Conservation (phyloP, 2,797 vertebrate genomes). For the Anableps anableps region DNA sequence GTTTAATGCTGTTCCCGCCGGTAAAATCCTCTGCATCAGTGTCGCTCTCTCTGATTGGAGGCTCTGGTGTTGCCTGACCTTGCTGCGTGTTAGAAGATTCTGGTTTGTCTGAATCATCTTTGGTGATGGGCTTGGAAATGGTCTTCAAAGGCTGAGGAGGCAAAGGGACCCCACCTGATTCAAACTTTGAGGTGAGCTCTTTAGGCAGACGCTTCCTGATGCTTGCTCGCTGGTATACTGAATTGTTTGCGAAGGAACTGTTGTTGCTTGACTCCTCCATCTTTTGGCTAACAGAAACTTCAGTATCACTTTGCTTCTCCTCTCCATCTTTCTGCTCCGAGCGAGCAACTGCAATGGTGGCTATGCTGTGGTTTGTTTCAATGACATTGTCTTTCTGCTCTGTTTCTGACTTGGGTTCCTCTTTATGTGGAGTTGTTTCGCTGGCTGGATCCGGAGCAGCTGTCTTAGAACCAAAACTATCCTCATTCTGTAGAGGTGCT, state of each 20-base stretch:
- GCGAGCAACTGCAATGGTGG: conserved; percentile 7
- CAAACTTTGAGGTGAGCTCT: conserved; percentile 87
- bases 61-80: conserved; percentile 28
- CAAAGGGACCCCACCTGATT: conserved; percentile 68
- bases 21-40: conserved; percentile 48
- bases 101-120: conserved; percentile 14
- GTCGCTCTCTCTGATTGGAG: conserved; percentile 26
- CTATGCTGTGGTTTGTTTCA: conserved; percentile 38
- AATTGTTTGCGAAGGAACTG: background rate
- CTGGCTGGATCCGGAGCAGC: conserved; percentile 30
- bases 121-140: conserved; percentile 42
- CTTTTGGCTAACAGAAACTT: conserved; percentile 12
- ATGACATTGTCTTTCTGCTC: conserved; percentile 32
- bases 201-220: conserved; percentile 83
- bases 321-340: conserved; percentile 23
- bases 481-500: conserved; percentile 13
- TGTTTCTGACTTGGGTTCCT: conserved; percentile 27
- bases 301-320: conserved; percentile 24
- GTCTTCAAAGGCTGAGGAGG: conserved; percentile 38
- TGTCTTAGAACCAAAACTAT: conserved; percentile 11
- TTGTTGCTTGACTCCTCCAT: conserved; percentile 25
- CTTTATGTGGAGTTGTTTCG: conserved; percentile 22
- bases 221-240: conserved; percentile 61
- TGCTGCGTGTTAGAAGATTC: conserved; percentile 13
- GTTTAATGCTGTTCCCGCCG: conserved; percentile 75